phyloP scores from a whole-genome alignment of 2,113 vertebrate genomes.

The Menura novaehollandiae region DNA sequence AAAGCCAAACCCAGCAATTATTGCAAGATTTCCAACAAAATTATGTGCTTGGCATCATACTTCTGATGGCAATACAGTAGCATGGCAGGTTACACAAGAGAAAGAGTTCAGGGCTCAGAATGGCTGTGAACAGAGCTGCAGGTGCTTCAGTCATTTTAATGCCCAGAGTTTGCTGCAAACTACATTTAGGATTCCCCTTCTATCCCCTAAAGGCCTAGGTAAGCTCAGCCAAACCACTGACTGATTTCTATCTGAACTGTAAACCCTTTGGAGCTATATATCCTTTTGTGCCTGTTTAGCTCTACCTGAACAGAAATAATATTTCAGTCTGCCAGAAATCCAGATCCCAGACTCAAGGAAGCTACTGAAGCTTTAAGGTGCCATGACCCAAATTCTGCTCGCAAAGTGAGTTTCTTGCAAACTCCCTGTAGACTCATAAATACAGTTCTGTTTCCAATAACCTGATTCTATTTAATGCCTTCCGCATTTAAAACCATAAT shows the following conservation, averaged over 20 bases:
- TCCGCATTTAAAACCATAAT: slow-evolving; percentile 12
- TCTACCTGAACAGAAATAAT: not conserved
- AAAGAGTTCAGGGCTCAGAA: not conserved
- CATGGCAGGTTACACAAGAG: not conserved
- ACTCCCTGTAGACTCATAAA: not conserved
- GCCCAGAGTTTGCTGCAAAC: not conserved
- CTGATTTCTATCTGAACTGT: not conserved
- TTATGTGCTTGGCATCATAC: not conserved
- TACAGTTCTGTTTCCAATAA: not conserved
- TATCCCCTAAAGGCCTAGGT: not conserved
- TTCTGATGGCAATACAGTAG: not conserved
- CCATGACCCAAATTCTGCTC: not conserved
- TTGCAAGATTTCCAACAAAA: not conserved
- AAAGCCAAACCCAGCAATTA: not conserved
- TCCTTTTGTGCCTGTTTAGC: not conserved
- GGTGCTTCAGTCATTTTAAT: not conserved
- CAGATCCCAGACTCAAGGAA: not conserved
- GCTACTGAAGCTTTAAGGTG: not conserved
- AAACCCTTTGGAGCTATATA: not conserved
- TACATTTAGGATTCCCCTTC: not conserved
- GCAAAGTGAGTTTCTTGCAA: not conserved
- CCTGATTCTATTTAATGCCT: not conserved
- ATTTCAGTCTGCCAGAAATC: not conserved
- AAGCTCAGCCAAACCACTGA: not conserved
- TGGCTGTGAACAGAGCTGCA: not conserved